phyloP scores from a whole-genome alignment of 2,113 vertebrate species.

The Potamarius usumacintae region DNA sequence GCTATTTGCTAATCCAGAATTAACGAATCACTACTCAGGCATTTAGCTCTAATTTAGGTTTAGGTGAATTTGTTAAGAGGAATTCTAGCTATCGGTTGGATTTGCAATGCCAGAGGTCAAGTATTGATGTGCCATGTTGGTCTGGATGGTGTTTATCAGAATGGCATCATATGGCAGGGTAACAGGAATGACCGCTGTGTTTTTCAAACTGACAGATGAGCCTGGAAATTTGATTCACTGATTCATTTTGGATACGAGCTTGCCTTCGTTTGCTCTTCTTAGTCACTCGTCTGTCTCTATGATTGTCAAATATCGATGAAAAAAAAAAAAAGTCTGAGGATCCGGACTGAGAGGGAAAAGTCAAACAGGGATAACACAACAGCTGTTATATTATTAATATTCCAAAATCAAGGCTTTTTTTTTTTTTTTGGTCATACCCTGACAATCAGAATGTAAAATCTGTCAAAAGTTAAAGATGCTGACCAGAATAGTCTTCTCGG shows the following conservation, averaged over 20 bases:
- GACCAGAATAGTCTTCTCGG: neutral
- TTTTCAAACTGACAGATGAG: neutral
- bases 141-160: neutral
- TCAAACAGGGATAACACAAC: neutral
- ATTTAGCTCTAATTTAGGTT: slow-evolving; percentile 37
- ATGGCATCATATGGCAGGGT: neutral
- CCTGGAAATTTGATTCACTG: neutral
- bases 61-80: slow-evolving; percentile 21
- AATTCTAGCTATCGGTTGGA: neutral
- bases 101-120: neutral
- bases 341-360: neutral
- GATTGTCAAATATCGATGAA: too few relatives aligned
- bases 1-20: slow-evolving; percentile 20
- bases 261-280: neutral
- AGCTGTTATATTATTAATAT: neutral
- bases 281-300: neutral
- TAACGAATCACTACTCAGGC: slow-evolving; percentile 12
- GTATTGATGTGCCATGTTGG: neutral
- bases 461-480: neutral
- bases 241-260: neutral
- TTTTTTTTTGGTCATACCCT: neutral
- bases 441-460: neutral
- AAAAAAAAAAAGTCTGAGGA: neutral
- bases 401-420: neutral
- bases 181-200: neutral